These are phyloP conservation scores for Lepus timidus DNA, from an alignment of 2,113 vertebrate genomes.

Conservation along the genomic window DNA sequence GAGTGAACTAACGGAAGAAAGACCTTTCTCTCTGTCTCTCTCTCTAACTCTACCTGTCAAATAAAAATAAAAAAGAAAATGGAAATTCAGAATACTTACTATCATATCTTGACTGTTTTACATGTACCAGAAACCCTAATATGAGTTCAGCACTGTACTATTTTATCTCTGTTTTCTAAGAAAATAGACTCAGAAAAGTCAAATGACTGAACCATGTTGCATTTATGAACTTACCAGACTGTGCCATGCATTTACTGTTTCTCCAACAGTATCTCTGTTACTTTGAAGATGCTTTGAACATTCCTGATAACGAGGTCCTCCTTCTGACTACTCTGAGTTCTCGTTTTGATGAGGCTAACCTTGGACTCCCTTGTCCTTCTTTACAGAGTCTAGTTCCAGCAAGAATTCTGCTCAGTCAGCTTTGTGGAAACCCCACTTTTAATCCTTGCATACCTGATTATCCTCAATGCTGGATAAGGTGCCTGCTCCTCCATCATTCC, in stretches of 20 bases:
- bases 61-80: background rate
- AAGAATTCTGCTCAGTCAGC: background rate
- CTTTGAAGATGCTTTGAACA: background rate
- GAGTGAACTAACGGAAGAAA: too few species aligned
- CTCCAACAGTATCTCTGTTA: background rate
- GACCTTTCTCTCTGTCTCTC: too few species aligned
- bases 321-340: background rate
- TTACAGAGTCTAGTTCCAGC: background rate
- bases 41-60: too few species aligned
- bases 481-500: background rate
- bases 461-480: too few species aligned
- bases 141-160: background rate
- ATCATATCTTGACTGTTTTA: background rate
- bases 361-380: background rate
- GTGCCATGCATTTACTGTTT: background rate
- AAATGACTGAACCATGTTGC: background rate
- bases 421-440: background rate
- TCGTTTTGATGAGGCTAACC: background rate
- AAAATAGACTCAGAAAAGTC: background rate
- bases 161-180: background rate
- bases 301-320: background rate
- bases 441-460: background rate
- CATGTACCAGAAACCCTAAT: background rate
- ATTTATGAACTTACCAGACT: background rate
- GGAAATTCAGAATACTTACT: background rate